A percentile compares a stretch with the other conserved stretches of the same genome.
phyloP scores from a whole-genome alignment of 2,113 vertebrate species.

The Oxyruncus cristatus region DNA sequence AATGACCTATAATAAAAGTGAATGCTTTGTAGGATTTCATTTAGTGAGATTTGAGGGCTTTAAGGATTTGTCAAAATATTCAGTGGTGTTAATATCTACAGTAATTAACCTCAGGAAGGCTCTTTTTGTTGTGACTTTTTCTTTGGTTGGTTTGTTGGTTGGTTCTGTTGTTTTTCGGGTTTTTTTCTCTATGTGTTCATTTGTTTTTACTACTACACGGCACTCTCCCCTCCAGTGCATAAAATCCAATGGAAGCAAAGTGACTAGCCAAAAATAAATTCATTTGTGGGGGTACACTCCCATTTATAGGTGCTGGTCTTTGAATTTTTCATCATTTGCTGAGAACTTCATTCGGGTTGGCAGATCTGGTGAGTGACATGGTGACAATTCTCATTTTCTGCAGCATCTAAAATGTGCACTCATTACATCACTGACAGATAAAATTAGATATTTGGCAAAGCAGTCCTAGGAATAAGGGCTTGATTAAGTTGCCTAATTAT shows the following conservation, averaged over 20 bases:
- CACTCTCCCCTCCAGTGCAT: neutral
- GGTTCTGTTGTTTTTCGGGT: neutral
- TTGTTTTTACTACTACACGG: neutral
- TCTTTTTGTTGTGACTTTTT: neutral
- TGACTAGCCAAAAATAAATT: constrained; percentile 5
- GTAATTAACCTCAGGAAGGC: neutral
- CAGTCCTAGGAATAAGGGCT: constrained; percentile 4
- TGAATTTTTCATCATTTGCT: neutral
- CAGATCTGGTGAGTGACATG: neutral
- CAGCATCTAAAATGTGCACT: constrained; percentile 34
- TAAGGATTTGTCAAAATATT: neutral
- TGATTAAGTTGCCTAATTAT: constrained; percentile 47
- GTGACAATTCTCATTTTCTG: constrained; percentile 30
- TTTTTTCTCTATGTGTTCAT: neutral
- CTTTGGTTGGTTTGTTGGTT: neutral
- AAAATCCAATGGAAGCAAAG: neutral
- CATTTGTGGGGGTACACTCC: neutral
- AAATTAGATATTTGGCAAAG: constrained; percentile 57
- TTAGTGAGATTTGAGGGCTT: neutral
- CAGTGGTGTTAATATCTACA: neutral
- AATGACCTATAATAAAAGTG: neutral
- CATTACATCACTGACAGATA: constrained; percentile 25
- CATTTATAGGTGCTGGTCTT: neutral
- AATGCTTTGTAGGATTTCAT: neutral
- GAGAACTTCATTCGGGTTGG: neutral